A percentile compares a stretch with the other conserved stretches of the same genome.
phyloP scores from a whole-genome alignment of 2,888 invertebrate species.

The Patella depressa region DNA sequence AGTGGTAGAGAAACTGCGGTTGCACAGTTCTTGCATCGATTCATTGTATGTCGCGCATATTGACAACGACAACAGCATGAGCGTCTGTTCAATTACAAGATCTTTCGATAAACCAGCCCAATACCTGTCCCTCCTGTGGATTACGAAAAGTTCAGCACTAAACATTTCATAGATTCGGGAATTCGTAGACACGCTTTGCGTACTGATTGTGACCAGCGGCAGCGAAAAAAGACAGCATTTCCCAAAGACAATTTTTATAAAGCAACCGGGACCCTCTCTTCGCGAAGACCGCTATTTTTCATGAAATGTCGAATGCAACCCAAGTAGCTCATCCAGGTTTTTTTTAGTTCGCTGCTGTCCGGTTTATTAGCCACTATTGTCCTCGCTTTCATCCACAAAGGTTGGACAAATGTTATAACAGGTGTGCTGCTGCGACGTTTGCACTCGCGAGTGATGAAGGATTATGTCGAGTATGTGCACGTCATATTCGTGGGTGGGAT shows the following conservation, averaged over 20 bases:
- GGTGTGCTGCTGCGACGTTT: not conserved
- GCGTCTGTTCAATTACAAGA: slow-evolving; percentile 47
- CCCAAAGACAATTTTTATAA: not conserved
- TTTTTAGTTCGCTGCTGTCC: not conserved
- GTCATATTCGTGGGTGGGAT: not conserved
- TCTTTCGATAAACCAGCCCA: slow-evolving; percentile 52
- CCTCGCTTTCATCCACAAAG: not conserved
- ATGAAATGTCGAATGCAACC: slow-evolving; percentile 1
- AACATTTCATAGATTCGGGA: not conserved
- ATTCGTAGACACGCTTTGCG: slow-evolving; percentile 25
- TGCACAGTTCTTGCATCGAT: slow-evolving; percentile 35
- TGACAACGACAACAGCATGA: slow-evolving; percentile 47
- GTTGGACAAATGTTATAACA: not conserved
- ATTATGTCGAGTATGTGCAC: not conserved
- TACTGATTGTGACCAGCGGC: slow-evolving; percentile 45
- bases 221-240: slow-evolving; percentile 25
- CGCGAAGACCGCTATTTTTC: too few relatives aligned
- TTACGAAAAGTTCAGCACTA: slow-evolving; percentile 27
- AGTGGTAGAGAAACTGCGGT: slow-evolving; percentile 20
- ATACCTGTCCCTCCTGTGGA: slow-evolving; percentile 36
- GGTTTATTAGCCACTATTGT: not conserved
- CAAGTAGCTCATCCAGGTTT: not conserved
- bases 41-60: slow-evolving; percentile 33
- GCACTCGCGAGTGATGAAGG: not conserved
- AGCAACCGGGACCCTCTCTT: not conserved